Evolutionary conservation across 2,888 invertebrate species (phyloP).

Genomic region (Drymonia ruficornis): DNA sequence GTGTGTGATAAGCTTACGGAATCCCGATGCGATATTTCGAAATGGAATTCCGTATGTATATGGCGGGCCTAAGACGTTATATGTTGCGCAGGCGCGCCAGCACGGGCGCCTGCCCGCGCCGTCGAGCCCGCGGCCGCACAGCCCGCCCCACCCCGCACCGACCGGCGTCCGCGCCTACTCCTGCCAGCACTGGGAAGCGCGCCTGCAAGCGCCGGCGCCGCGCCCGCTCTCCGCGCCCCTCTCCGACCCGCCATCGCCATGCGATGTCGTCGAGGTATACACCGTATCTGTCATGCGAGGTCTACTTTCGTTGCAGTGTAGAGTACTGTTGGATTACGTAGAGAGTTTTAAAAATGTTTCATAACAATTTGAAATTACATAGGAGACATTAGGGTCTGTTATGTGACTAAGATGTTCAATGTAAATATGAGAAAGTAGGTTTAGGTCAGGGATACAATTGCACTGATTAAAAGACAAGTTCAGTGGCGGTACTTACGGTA

Average conservation of each 20-base stretch:
- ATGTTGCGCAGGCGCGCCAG: constrained; percentile 80
- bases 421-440: no score
- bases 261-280: constrained; percentile 80
- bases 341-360: no score
- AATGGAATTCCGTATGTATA: no score
- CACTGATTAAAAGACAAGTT: neutral
- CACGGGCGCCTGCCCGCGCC: constrained; percentile 83
- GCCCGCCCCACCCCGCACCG: constrained; percentile 82
- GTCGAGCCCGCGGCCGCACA: constrained; percentile 81
- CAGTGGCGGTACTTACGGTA: neutral
- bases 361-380: no score
- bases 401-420: no score
- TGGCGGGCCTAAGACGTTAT: no score
- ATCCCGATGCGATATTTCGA: no score
- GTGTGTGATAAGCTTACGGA: no score
- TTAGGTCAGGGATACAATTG: constrained; percentile 6
- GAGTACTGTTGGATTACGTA: constrained; percentile 14
- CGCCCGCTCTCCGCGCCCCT: constrained; percentile 78
- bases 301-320: constrained; percentile 15
- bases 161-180: constrained; percentile 85
- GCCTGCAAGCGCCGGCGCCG: constrained; percentile 80
- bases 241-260: constrained; percentile 74
- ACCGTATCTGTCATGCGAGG: constrained; percentile 53
- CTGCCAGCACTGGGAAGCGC: constrained; percentile 86
- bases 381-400: no score